Evolutionary conservation across 2,113 vertebrate species (phyloP), one percentile per base, ranked within the genome.

Genomic region (Pipra filicauda): DNA sequence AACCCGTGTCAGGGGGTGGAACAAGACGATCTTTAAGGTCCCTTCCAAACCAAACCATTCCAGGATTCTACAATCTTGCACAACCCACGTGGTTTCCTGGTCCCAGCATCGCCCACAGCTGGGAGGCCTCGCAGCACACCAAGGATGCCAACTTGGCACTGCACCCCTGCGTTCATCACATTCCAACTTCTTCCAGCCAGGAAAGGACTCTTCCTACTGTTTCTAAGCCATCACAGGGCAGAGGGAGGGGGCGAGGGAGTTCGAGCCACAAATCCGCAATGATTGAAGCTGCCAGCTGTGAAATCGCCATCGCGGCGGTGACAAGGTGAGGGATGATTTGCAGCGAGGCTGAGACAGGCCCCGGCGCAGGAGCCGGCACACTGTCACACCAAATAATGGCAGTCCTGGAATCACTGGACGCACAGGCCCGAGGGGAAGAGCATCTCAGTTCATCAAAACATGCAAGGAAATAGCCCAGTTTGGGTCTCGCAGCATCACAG

Each of bases 201-300:
- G 65, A 70, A 49, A 49, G 79, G 59, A 5, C 70, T 12, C 85
- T 30, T 8, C 2, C 13, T 37, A 37, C n/a, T 2, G 23, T 2
- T 65, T 23, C 82, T 8, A 37, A 77, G 30, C 35, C 75, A 8
- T 5, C 37, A 5, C 37, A 20, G 0, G 6, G 49, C 33, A 11
- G 58, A 48, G 64, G 48, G 35, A 28, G 49, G 37, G 66, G 28
- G 28, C 7, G 55, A 33, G 35, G 2, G 10, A 16, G 54, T 9
- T 12, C 1, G 14, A 48, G 76, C 43, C 23, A 77, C 79, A 51
- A 44, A 49, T 7, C 23, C 41, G 0, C n/a, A 2, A 9, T 79
- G 97, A 94, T 43, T 9, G 97, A 84, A 89, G 96, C 93, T 89
- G 91, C 97, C 96, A 90, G 96, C 96, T 95, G 90, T 94, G 90